Evolutionary conservation across 2,113 vertebrate species (phyloP).

Genomic region (Podarcis muralis): DNA sequence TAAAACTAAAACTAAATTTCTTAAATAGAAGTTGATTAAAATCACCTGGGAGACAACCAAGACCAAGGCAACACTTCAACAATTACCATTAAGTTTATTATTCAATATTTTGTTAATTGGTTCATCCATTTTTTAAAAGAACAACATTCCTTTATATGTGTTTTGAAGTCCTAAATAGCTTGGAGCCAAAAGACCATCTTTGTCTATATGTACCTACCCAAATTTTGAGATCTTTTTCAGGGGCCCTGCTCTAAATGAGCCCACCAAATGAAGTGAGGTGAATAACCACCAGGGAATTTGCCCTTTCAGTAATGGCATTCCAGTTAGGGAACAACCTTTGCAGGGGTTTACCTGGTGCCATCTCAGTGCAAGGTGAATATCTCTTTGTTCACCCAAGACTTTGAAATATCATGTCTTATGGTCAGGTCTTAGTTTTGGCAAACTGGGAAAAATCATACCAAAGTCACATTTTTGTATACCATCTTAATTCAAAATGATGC

Average conservation of each 20-base stretch:
- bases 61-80: neutral
- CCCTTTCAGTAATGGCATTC: too few species aligned
- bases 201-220: neutral
- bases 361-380: neutral
- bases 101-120: neutral
- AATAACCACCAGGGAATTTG: too few species aligned
- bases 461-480: too few species aligned
- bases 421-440: too few species aligned
- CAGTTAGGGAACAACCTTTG: neutral
- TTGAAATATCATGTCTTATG: too few species aligned
- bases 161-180: neutral
- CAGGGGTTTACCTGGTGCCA: neutral
- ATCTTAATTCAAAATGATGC: too few species aligned
- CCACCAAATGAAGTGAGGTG: too few species aligned
- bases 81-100: neutral
- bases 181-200: neutral
- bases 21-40: neutral
- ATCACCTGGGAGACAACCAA: neutral
- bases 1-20: fast-evolving
- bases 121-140: neutral
- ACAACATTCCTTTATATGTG: neutral
- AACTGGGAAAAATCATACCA: too few species aligned
- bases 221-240: too few species aligned
- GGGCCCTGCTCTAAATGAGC: too few species aligned
- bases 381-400: too few species aligned